These are phyloP conservation scores for Porites cylindrica DNA, from an alignment of 92 coral and sea anemone species.

Conservation along the genomic window DNA sequence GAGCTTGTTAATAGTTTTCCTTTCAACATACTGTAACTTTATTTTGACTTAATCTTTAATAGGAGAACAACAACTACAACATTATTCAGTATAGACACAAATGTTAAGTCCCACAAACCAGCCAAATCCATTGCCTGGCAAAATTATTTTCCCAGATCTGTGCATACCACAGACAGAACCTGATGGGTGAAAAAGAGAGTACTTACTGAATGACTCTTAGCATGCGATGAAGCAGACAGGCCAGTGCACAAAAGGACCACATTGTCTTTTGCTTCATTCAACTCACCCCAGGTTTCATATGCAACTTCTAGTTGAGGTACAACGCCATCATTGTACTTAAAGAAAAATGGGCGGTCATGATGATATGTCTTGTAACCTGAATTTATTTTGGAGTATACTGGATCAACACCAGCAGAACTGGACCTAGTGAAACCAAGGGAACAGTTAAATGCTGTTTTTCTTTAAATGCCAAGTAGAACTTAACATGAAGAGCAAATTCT, in stretches of 20 bases:
- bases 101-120: no score
- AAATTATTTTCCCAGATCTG: no score
- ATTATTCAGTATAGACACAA: no score
- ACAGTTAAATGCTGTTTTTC: neutral
- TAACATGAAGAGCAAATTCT: no score
- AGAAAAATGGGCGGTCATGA: constrained; percentile 78
- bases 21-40: no score
- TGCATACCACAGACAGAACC: no score
- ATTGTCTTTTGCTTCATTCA: constrained; percentile 84
- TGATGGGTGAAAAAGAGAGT: neutral
- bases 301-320: constrained; percentile 86
- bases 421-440: constrained; percentile 45
- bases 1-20: no score
- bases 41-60: no score
- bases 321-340: constrained; percentile 86
- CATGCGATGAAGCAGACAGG: constrained; percentile 95
- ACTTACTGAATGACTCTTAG: constrained; percentile 89
- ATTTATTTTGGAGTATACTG: constrained; percentile 87
- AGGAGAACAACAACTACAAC: no score
- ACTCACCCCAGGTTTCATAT: constrained; percentile 96
- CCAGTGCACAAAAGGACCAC: constrained; percentile 91
- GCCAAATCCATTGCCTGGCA: no score
- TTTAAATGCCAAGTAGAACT: no score
- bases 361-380: constrained; percentile 87
- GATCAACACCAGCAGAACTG: constrained; percentile 83